Evolutionary conservation across 2,113 vertebrate species (phyloP).

Genomic region (Hippocampus guttulatus): DNA sequence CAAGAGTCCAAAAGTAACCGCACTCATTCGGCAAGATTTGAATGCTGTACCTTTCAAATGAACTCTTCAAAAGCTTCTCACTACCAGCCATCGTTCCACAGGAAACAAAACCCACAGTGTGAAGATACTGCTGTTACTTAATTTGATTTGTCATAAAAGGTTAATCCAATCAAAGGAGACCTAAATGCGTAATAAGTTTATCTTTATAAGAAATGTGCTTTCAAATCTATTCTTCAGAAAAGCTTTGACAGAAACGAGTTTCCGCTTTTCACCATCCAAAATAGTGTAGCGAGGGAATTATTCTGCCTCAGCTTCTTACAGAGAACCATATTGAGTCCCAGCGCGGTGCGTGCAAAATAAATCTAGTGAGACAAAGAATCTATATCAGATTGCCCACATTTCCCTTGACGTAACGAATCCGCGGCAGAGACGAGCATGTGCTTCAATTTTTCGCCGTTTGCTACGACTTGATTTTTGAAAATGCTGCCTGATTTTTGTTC

Average conservation of each 20-base stretch:
- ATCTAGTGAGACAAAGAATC: constrained; percentile 43
- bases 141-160: constrained; percentile 25
- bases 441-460: constrained; percentile 3
- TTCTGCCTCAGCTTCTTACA: constrained; percentile 17
- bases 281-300: constrained; percentile 16
- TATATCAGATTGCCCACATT: constrained; percentile 28
- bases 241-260: constrained; percentile 3
- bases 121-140: constrained; percentile 24
- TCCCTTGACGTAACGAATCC: constrained; percentile 34
- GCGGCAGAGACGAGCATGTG: constrained; percentile 23
- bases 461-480: not conserved
- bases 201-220: constrained; percentile 5
- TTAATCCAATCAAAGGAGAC: constrained; percentile 8
- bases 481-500: not conserved
- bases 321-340: constrained; percentile 33
- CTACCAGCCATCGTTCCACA: constrained; percentile 17
- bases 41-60: constrained; percentile 39
- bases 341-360: constrained; percentile 33
- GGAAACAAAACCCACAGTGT: constrained; percentile 21
- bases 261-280: constrained; percentile 25
- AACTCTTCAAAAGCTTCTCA: constrained; percentile 54
- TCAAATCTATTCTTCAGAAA: constrained; percentile 11
- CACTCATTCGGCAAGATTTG: constrained; percentile 33
- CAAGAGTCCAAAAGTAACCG: constrained; percentile 31
- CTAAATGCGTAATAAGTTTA: not conserved